Evolutionary conservation across 2,113 vertebrate species (phyloP).

Genomic region (Stigmatopora argus): DNA sequence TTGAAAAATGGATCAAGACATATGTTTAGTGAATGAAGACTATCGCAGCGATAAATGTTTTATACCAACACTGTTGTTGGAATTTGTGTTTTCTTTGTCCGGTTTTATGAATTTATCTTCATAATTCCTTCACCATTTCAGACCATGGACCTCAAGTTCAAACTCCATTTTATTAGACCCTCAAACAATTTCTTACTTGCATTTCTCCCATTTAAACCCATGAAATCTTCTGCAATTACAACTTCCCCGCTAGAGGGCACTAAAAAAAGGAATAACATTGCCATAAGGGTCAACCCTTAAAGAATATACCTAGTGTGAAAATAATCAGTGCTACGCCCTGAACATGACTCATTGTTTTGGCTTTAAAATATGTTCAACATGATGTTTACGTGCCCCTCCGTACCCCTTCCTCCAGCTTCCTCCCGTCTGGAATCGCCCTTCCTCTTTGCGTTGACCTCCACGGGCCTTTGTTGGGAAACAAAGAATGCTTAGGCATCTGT

Average conservation of each 20-base stretch:
- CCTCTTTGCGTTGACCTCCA: constrained; percentile 57
- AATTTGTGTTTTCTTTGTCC: too few relatives aligned
- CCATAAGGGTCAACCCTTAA: not conserved
- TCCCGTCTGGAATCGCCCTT: constrained; percentile 34
- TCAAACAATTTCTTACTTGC: too few relatives aligned
- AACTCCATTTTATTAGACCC: too few relatives aligned
- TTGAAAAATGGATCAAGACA: too few relatives aligned
- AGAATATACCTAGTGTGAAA: not conserved
- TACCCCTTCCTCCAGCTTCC: constrained; percentile 29
- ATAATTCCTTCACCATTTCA: not conserved
- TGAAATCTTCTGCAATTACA: not conserved
- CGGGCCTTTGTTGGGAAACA: constrained; percentile 68
- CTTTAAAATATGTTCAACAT: not conserved
- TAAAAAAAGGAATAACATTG: constrained; percentile 11
- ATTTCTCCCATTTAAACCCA: not conserved
- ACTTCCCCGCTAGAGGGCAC: constrained; percentile 50
- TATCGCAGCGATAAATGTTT: not conserved
- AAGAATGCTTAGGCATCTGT: constrained; percentile 65
- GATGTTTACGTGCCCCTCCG: constrained; percentile 19
- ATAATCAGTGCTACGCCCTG: not conserved
- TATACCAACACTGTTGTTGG: not conserved
- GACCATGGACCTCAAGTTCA: too few relatives aligned
- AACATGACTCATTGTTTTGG: not conserved
- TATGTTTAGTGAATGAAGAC: too few relatives aligned
- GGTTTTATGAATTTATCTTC: too few relatives aligned